Percentiles rank a stretch among this genome's conserved stretches.
phyloP scores from a whole-genome alignment of 2,113 vertebrate species.

The Pterocles burchelli region DNA sequence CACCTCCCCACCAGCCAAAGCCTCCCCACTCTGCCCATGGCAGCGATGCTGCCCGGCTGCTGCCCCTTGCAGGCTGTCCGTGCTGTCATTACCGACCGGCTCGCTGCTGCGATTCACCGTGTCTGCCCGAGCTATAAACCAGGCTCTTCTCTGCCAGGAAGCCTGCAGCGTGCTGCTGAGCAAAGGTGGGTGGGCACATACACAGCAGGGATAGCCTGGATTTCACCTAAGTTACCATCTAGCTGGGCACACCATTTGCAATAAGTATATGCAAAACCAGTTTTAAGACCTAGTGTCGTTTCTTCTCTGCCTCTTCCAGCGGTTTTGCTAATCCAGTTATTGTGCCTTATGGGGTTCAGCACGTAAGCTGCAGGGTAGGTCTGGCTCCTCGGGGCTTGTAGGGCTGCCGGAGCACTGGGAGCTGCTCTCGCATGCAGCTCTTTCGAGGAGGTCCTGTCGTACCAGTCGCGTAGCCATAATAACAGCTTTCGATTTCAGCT shows the following conservation, averaged over 20 bases:
- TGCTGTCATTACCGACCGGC: fast-evolving
- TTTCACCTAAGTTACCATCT: neutral
- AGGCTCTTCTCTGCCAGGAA: neutral
- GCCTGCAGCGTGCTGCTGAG: neutral
- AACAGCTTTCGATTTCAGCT: neutral
- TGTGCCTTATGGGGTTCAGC: neutral
- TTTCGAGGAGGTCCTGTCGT: neutral
- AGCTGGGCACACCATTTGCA: neutral
- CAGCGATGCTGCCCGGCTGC: fast-evolving
- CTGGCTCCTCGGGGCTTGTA: fast-evolving
- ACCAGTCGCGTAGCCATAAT: fast-evolving
- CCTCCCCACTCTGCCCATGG: neutral
- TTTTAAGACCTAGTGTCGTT: neutral
- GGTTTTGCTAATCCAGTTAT: neutral
- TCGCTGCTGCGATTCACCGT: neutral
- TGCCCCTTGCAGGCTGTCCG: neutral
- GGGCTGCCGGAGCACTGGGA: neutral
- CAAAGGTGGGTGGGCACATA: neutral
- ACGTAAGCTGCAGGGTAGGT: neutral
- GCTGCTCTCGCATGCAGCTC: neutral
- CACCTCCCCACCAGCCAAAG: neutral
- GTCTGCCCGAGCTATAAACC: neutral
- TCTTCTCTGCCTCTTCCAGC: neutral
- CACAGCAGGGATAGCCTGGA: neutral
- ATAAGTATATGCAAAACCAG: neutral